Conservation (phyloP, 2,113 vertebrate species). For the Stictonetta naevosa region DNA sequence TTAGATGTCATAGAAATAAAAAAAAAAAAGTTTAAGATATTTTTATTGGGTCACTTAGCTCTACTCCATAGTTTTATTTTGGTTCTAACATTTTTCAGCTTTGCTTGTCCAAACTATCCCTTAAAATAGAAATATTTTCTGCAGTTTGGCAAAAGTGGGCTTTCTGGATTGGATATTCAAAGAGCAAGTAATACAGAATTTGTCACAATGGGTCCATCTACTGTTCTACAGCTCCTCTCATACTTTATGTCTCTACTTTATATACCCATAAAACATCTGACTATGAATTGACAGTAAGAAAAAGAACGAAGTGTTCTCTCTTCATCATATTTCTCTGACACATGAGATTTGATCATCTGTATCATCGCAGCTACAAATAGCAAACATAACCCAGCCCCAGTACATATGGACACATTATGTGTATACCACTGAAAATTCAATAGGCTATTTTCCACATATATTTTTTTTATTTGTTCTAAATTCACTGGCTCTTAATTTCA, state of each 20-base stretch:
- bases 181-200: not conserved
- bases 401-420: not conserved
- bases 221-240: slow-evolving; percentile 10
- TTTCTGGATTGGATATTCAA: slow-evolving; percentile 1
- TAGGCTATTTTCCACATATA: not conserved
- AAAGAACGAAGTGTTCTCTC: not conserved
- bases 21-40: not conserved
- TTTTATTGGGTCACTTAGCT: slow-evolving; percentile 19
- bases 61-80: slow-evolving; percentile 25
- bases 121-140: slow-evolving; percentile 17
- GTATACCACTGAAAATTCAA: not conserved
- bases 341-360: not conserved
- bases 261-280: slow-evolving; percentile 14
- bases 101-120: slow-evolving; percentile 19
- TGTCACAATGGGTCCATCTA: slow-evolving; percentile 10
- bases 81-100: slow-evolving; percentile 20
- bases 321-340: not conserved
- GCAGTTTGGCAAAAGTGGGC: slow-evolving; percentile 6
- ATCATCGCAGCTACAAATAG: not conserved
- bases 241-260: slow-evolving; percentile 2
- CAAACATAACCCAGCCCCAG: not conserved
- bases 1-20: not conserved
- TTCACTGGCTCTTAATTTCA: not conserved
- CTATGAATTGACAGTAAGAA: not conserved
- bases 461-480: not conserved